A percentile compares a stretch with the other conserved stretches of the same genome.
Evolutionary conservation across 1,140 invertebrate genomes (phyloP).

Genomic region (Cyphomyrmex costatus): DNA sequence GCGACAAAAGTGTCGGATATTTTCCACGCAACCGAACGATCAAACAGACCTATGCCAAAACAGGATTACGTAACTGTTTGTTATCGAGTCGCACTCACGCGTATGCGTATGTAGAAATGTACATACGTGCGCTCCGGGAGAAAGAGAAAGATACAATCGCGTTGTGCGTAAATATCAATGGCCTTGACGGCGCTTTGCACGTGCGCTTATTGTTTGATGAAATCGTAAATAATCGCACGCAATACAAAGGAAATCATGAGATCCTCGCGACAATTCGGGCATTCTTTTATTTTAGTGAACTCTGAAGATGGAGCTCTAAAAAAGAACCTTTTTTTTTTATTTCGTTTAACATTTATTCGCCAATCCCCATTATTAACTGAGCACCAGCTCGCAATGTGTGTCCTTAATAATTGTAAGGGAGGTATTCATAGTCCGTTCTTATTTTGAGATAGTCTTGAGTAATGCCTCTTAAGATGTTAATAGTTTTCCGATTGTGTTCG

Average conservation of each 20-base stretch:
- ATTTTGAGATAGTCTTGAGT: too few relatives aligned
- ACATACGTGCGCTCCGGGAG: background rate
- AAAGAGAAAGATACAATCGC: background rate
- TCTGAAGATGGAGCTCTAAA: background rate
- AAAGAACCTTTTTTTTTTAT: background rate
- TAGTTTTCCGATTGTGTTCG: too few relatives aligned
- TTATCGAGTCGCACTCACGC: background rate
- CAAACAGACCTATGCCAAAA: background rate
- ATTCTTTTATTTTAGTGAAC: background rate
- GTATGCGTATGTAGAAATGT: too few relatives aligned
- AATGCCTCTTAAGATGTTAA: too few relatives aligned
- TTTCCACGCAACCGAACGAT: background rate
- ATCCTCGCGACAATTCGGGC: background rate
- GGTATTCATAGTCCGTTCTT: too few relatives aligned
- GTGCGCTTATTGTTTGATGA: constrained; percentile 31
- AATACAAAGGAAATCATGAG: background rate
- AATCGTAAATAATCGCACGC: background rate
- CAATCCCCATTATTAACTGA: background rate
- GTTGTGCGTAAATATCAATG: constrained; percentile 47
- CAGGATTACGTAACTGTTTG: constrained; percentile 30
- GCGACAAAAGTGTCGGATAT: constrained; percentile 3
- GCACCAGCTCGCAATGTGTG: too few relatives aligned
- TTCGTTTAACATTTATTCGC: background rate
- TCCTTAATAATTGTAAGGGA: too few relatives aligned
- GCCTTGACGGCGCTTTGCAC: constrained; percentile 43